Base-by-base conservation (phyloP, 2,888 invertebrate genomes). In the Ophioninae sp. region DNA sequence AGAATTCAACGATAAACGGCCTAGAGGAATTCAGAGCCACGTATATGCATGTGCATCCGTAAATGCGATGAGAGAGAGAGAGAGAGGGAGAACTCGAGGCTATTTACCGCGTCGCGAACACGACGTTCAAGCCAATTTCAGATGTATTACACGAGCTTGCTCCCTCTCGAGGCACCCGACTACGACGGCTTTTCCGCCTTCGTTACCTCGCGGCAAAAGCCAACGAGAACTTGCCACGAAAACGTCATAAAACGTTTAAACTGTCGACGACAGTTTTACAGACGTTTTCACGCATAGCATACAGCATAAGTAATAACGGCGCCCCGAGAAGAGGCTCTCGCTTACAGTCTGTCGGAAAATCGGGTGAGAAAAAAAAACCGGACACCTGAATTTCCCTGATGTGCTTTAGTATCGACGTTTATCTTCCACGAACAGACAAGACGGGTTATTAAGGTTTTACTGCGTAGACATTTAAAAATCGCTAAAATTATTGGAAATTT, bases 221-320 rank as follows among this genome's bases (percentile, higher is more conserved):
- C 72, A 57, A 81, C 77, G 68, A 68, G 77, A 74, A 56, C 72
- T 78, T 57, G 62, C 62, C 78, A 44, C 56, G 82, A 73, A 78
- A 82, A 78, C 74, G 74, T 82, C 78, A 74, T 82, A 69, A 82
- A 78, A 74, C 78, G 82, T 82, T 74, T 73, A 69, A 74, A 78
- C 73, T 68, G 78, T 69, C 74, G 82, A 78, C 73, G 73, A 78
- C 82, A 82, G 62, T 74, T 68, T 82, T 73, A 78, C 73, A 78
- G 78, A 68, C 80, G 61, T 73, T 67, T 67, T 37, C 68, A 76
- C 67, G 70, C 70, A 69, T 39, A 67, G 61, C 21, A 44, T 23
- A 70, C 30, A 41, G 30, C 30, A 62, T 69, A 21, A 73, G 73
- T 74, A 50, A 50, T 50, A 50, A 50, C 13, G 17, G 50, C 50